Evolutionary conservation across 1,140 invertebrate genomes (phyloP), one percentile per base, ranked within the genome.

Genomic region (Drosophila seguyi): DNA sequence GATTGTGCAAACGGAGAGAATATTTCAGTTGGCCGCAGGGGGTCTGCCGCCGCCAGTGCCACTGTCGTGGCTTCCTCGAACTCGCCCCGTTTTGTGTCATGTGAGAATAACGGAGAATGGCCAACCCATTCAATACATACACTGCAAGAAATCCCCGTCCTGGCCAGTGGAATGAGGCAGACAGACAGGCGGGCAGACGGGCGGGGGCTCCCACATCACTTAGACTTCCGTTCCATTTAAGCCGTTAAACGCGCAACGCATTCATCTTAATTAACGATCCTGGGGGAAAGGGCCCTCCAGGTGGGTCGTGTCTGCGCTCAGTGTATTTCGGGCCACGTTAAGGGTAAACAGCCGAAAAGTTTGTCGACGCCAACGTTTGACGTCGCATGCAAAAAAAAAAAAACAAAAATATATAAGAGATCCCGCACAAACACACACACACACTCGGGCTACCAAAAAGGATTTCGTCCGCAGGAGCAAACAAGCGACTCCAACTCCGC

Each of bases 261-360:
- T 88, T 81, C 85, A 90, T 88, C 84, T 88, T 88, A 88, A 88
- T 88, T 88, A 88, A 82, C 73, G 56, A 44, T n/a, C 13, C 20
- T 22, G 8, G 3, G 25, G 11, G 16, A 38, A 47, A 29, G 25
- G 25, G 45, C 18, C 42, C n/a, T 8, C 20, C 13, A 65, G 39
- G 52, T 36, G 57, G 48, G 20, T 18, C 10, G 18, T 41, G 52
- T 38, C 52, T 38, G 34, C 22, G 66, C 36, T 36, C 44, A 71
- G 66, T 73, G 53, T 72, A 53, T 22, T 53, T 36, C 22, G 27
- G 31, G 31, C 50, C 50, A 36, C 20, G 50, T 22, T 53, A 22
- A n/a, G 61, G 56, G 53, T 59, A 69, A 75, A 69, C 79, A 76
- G 79, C 63, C 72, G 61, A 84, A 87, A 87, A 87, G 80, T 88